phyloP scores from a whole-genome alignment of 2,888 invertebrate genomes.

The Trichopria drosophilae region DNA sequence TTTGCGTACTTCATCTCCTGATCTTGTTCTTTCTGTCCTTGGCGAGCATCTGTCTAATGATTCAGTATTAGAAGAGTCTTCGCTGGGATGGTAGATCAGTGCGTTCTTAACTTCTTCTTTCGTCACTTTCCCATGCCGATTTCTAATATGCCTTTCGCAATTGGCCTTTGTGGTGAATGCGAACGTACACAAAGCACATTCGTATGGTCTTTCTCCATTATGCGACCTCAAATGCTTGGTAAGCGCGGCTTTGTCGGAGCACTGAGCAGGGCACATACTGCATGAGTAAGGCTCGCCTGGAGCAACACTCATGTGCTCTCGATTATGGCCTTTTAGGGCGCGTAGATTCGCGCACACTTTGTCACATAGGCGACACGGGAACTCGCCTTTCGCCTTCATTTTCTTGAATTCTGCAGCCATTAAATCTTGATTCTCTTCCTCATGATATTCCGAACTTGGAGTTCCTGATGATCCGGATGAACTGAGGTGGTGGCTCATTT shows the following conservation, averaged over 20 bases:
- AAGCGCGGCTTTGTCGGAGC: conserved; percentile 87
- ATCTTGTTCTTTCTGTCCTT: too few species aligned
- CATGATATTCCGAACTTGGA: conserved; percentile 56
- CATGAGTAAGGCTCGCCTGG: conserved; percentile 82
- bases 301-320: conserved; percentile 78
- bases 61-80: conserved; percentile 81
- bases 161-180: conserved; percentile 97
- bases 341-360: conserved; percentile 86
- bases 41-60: conserved; percentile 41
- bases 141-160: conserved; percentile 91
- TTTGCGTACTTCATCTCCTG: conserved; percentile 51
- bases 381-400: conserved; percentile 87
- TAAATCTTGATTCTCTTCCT: conserved; percentile 78
- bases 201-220: conserved; percentile 93
- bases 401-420: conserved; percentile 84
- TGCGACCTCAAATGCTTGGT: conserved; percentile 91
- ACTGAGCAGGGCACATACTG: conserved; percentile 89
- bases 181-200: conserved; percentile 92
- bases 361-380: conserved; percentile 87
- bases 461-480: conserved; percentile 53
- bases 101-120: conserved; percentile 87
- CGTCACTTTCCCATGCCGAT: conserved; percentile 83
- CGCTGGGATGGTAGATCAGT: conserved; percentile 84
- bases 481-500: conserved; percentile 36
- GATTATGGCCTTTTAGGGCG: conserved; percentile 87